phyloP scores from a whole-genome alignment of 2,888 invertebrate species.

The Ornithoptera priamus region DNA sequence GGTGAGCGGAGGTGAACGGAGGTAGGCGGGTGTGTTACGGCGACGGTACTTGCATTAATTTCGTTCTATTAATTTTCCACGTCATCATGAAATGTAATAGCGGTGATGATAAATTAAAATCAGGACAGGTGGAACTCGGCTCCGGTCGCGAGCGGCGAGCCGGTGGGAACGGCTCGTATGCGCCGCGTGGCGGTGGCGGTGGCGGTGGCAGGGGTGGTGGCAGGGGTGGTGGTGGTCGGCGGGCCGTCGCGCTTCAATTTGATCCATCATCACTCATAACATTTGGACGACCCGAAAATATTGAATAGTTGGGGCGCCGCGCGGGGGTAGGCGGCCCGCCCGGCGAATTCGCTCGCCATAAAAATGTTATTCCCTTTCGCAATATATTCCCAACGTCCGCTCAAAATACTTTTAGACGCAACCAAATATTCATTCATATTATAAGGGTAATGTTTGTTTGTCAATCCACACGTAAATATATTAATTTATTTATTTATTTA shows the following conservation, averaged over 20 bases:
- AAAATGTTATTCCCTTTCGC: slow-evolving; percentile 21
- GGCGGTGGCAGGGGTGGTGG: too few species aligned
- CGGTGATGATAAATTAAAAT: slow-evolving; percentile 19
- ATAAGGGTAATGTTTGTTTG: too few species aligned
- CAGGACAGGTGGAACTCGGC: slow-evolving; percentile 10
- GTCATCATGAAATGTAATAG: slow-evolving; percentile 16
- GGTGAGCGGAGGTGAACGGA: too few species aligned
- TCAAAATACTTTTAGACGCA: too few species aligned
- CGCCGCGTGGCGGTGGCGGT: neutral
- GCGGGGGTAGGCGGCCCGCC: slow-evolving; percentile 8
- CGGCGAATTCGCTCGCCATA: slow-evolving; percentile 8
- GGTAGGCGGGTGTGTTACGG: too few species aligned
- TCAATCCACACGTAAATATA: neutral
- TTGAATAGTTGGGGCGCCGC: slow-evolving; percentile 25
- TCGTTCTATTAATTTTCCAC: neutral
- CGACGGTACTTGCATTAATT: too few species aligned
- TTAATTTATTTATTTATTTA: too few species aligned
- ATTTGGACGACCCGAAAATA: slow-evolving; percentile 22
- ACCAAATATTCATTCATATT: too few species aligned
- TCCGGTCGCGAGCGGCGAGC: neutral
- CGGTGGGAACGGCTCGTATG: neutral
- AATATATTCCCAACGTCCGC: slow-evolving; percentile 20
- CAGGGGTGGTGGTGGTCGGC: neutral
- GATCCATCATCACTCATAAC: slow-evolving; percentile 25
- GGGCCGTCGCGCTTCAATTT: slow-evolving; percentile 13